These are phyloP conservation scores for Misgurnus mizolepis DNA, from an alignment of 2,113 vertebrate genomes.

Conservation along the genomic window DNA sequence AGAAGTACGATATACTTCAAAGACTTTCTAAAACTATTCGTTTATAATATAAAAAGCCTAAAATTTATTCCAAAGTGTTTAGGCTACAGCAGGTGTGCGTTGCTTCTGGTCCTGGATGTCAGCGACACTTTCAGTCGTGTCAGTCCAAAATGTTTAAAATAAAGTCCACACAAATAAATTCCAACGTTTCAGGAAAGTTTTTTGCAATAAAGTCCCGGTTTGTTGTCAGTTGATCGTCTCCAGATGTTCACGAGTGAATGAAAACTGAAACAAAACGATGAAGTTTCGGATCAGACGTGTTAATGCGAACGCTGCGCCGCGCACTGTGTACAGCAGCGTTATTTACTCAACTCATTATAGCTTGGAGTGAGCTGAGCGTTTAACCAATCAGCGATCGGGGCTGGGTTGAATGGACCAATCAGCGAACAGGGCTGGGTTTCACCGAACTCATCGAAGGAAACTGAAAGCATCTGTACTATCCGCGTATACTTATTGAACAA, in stretches of 20 bases:
- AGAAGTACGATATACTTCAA: neutral
- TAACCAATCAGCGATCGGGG: conserved; percentile 73
- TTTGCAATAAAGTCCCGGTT: neutral
- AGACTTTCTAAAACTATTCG: neutral
- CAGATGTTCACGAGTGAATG: neutral
- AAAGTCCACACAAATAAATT: conserved; percentile 36
- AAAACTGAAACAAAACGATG: neutral
- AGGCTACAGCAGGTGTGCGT: neutral
- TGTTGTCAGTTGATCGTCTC: neutral
- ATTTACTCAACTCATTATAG: conserved; percentile 78
- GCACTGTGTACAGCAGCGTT: conserved; percentile 64
- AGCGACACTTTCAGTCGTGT: conserved; percentile 9
- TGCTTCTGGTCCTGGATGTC: conserved; percentile 25
- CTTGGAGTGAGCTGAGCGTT: conserved; percentile 70
- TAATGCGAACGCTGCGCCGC: neutral
- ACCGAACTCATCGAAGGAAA: conserved; percentile 55
- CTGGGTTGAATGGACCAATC: conserved; percentile 75
- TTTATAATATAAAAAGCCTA: neutral
- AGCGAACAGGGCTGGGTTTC: conserved; percentile 70
- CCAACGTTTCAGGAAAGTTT: conserved; percentile 19
- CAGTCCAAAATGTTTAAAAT: conserved; percentile 5
- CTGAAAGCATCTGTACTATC: conserved; percentile 41
- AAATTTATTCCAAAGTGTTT: conserved; percentile 4
- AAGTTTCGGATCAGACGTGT: neutral
- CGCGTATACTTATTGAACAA: conserved; percentile 2